Base-by-base conservation (phyloP, 2,113 vertebrate species). In the Bubo bubo region DNA sequence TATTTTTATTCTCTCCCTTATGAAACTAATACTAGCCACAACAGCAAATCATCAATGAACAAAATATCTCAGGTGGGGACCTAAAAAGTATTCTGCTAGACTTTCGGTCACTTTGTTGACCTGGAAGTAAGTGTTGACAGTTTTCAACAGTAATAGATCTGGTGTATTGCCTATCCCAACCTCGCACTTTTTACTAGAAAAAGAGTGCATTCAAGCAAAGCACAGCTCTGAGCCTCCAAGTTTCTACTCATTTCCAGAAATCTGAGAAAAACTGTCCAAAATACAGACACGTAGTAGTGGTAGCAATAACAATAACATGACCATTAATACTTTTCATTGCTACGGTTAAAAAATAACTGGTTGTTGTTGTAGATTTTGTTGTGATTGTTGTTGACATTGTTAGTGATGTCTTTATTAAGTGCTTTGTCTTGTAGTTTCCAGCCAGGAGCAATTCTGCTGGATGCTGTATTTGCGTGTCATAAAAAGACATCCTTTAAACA, bases 401-500 rank as follows among this genome's bases (percentile, higher is more conserved):
- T 84, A 70, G 19, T 18, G 43, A 59, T 80, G 14, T 13, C 19
- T 90, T 86, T 70, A 81, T 70, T 66, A 86, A 92, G 45, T 64
- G 14, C 19, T 80, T 70, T 73, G 10, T 45, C 30, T 68, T 76
- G 34, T 77, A 75, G 18, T 49, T 88, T 27, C 49, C 30, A 62
- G n/a, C 4, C 20, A 66, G 52, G 43, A 87, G 49, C 72, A 12
- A 56, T 72, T 94, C 27, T 87, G 18, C 28, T 91, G 24, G 30
- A 26, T 89, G 30, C 28, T 75, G 12, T 2, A 5, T 67, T 60
- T 43, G 2, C 0, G 0, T 39, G 37, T 37, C 66, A 70, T 50
- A 55, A 90, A 93, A 92, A 49, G 12, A 28, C 14, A 56, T 90
- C 16, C 34, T 79, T 90, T 73, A 73, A 90, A 66, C 1, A 76